Conservation (phyloP, 2,113 vertebrate species). For the Microcebus jonahi region DNA sequence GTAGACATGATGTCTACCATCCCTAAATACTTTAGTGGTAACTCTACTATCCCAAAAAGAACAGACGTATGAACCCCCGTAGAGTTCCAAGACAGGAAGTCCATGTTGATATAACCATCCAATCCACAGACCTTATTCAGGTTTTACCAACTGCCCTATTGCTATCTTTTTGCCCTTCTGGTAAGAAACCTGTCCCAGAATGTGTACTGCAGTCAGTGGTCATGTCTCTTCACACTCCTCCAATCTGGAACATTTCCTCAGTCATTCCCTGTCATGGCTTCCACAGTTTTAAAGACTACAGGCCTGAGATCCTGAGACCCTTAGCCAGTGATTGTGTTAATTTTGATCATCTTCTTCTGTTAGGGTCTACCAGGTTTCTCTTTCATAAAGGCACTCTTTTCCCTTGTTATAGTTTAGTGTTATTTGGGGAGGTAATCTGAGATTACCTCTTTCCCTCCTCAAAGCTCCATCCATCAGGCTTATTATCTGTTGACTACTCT, state of each 20-base stretch:
- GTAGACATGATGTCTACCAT: background rate
- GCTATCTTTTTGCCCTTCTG: background rate
- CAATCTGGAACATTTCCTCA: background rate
- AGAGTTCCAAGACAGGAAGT: background rate
- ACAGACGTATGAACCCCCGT: rapidly evolving
- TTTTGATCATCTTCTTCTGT: background rate
- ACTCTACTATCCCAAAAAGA: background rate
- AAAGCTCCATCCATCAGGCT: background rate
- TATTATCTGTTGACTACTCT: background rate
- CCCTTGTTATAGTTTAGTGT: background rate
- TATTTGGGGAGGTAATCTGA: background rate
- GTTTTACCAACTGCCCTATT: background rate
- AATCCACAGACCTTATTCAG: background rate
- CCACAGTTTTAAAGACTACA: background rate
- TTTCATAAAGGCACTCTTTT: background rate
- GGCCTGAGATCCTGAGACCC: background rate
- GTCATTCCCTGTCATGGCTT: background rate
- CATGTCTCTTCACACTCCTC: background rate
- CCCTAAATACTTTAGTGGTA: background rate
- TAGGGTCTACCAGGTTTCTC: background rate
- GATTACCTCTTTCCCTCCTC: background rate
- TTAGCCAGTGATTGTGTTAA: background rate
- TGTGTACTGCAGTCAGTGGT: background rate
- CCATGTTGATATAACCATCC: background rate
- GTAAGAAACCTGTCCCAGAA: background rate